Evolutionary conservation across 2,113 vertebrate genomes (phyloP), one percentile per base, ranked within the genome.

Genomic region (Carassius auratus): DNA sequence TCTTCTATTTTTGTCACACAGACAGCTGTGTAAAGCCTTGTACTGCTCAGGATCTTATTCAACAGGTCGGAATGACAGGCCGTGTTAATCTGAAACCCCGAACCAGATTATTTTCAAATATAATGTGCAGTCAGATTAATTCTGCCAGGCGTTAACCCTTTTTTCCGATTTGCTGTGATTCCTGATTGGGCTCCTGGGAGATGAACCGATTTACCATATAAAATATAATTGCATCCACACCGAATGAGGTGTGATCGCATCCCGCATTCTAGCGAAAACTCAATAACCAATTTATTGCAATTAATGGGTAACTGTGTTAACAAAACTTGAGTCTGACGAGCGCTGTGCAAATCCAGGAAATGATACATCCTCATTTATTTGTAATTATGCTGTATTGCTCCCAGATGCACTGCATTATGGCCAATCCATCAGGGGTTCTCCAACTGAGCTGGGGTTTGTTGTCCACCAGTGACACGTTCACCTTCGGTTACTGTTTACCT

Each of bases 1-100:
- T 89, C 80, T 75, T 91, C 91, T 94, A 93, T 93, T 94, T 93
- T 90, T 92, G 93, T 87, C 83, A 79, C 57, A 79, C 83, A 90
- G 90, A 91, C 92, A 92, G 92, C 90, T 88, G 77, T 76, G 30
- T 76, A 57, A 59, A 71, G 19, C 57, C 57, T 45, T 85, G 81
- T 64, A 38, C 69, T 84, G 88, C 87, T 88, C 86, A 85, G 87
- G 86, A 89, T 75, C n/a, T 68, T 84, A 64, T 88, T 90, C 89
- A 86, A 5, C 66, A 85, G 66, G 68, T 76, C 9, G 50, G 76
- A 87, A 55, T 57, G 62, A 57, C 81, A 59, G 69, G 77, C 75
- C 45, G 12, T 76, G 85, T 48, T 73, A 80, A 87, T 91, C 84
- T 23, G 66, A 83, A 33, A 12, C 81, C 30, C 68, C 62, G 26